A percentile compares a stretch with the other conserved stretches of the same genome.
These are phyloP conservation scores for Oryctolagus cuniculus DNA, from an alignment of 2,113 vertebrate genomes.

Conservation along the genomic window DNA sequence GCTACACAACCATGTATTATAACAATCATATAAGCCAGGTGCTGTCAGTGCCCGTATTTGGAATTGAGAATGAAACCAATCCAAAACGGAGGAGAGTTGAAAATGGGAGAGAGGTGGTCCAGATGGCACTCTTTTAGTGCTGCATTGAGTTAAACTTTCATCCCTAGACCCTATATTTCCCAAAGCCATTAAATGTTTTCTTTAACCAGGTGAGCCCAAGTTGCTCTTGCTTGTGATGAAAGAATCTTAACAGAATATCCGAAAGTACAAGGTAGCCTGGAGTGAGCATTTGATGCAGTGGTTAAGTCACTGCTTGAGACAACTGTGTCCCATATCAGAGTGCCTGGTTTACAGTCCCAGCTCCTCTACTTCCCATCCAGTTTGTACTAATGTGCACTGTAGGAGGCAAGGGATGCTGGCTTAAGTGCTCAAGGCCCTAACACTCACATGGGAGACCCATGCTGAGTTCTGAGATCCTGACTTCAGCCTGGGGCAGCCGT, in stretches of 20 bases:
- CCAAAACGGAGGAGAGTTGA: neutral
- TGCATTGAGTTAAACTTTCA: neutral
- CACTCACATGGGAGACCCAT: too few species aligned
- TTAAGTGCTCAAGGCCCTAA: too few species aligned
- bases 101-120: neutral
- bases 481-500: too few species aligned
- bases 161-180: neutral
- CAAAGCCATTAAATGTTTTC: neutral
- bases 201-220: neutral
- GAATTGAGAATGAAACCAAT: neutral
- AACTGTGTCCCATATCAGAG: too few species aligned
- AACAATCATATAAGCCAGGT: neutral
- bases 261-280: neutral
- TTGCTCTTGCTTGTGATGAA: neutral
- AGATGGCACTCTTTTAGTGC: neutral
- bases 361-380: too few species aligned
- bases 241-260: neutral
- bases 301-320: too few species aligned
- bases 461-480: too few species aligned
- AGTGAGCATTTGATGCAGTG: too few species aligned
- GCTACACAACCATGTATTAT: neutral
- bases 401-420: too few species aligned
- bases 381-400: too few species aligned
- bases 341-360: too few species aligned
- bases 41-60: neutral